Conservation (phyloP, 1,140 invertebrate species). For the Drosophila orosa region DNA sequence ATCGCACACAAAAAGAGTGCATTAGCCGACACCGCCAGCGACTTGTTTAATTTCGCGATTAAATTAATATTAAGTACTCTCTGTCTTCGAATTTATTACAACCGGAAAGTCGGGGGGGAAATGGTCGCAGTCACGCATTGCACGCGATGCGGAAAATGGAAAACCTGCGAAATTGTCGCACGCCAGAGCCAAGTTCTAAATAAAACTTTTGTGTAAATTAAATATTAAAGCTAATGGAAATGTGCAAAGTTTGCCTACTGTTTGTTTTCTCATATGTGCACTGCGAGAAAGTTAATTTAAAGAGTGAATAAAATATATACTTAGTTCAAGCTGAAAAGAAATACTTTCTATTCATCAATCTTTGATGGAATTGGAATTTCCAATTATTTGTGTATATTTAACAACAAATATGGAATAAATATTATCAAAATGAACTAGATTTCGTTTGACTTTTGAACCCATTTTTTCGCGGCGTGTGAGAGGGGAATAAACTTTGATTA, state of each 20-base stretch:
- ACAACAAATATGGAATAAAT: not conserved
- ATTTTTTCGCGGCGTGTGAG: constrained; percentile 9
- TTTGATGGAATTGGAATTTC: not conserved
- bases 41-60: constrained; percentile 70
- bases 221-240: constrained; percentile 74
- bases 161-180: constrained; percentile 52
- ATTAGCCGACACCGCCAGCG: constrained; percentile 58
- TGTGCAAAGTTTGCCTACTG: constrained; percentile 27
- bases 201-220: constrained; percentile 58
- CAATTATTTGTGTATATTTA: not conserved
- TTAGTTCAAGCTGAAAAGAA: not conserved
- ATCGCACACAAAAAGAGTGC: constrained; percentile 48
- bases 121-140: constrained; percentile 64
- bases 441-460: not conserved
- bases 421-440: not conserved
- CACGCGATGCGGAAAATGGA: constrained; percentile 62
- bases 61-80: constrained; percentile 76
- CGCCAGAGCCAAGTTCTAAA: constrained; percentile 47
- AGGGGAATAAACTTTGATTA: constrained; percentile 57
- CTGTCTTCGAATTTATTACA: constrained; percentile 62
- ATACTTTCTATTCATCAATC: not conserved
- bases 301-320: not conserved
- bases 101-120: constrained; percentile 29
- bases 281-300: not conserved
- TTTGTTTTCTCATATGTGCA: constrained; percentile 23